A percentile compares a stretch with the other conserved stretches of the same genome.
Evolutionary conservation across 2,888 invertebrate species (phyloP).

Genomic region (Acleris literana): DNA sequence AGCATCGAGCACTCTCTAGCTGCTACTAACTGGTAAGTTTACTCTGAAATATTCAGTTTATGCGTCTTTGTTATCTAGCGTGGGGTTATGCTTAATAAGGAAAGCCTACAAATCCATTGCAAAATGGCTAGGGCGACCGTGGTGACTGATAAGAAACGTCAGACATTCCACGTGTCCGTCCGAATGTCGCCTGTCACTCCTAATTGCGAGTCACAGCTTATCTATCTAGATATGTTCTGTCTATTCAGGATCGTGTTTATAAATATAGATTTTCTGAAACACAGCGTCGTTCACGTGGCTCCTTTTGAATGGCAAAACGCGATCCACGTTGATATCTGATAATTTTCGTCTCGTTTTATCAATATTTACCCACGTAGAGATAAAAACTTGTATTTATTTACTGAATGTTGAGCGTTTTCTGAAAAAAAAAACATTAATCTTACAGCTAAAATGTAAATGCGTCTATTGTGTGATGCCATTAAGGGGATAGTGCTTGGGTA

Average conservation of each 20-base stretch:
- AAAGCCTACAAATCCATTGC: conserved; percentile 33
- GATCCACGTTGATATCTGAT: neutral
- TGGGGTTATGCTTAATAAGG: conserved; percentile 22
- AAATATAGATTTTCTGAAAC: conserved; percentile 1
- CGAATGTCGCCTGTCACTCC: conserved; percentile 15
- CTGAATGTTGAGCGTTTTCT: conserved; percentile 17
- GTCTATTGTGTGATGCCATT: conserved; percentile 33
- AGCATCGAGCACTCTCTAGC: neutral
- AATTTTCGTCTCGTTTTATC: conserved; percentile 3
- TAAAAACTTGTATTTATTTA: conserved; percentile 25
- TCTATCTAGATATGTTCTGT: neutral
- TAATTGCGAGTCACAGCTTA: conserved; percentile 2
- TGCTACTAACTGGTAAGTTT: conserved; percentile 17
- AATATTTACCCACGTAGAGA: conserved; percentile 3
- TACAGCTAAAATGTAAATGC: conserved; percentile 29
- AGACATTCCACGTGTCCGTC: conserved; percentile 28
- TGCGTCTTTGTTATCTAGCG: conserved; percentile 48
- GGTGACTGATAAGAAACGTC: conserved; percentile 35
- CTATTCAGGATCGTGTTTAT: neutral
- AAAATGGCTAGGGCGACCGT: conserved; percentile 33
- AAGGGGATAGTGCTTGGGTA: conserved; percentile 19
- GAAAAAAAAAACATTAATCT: conserved; percentile 26
- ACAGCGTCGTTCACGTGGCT: conserved; percentile 6
- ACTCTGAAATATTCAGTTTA: conserved; percentile 3
- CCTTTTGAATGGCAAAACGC: neutral